phyloP scores from a whole-genome alignment of 1,140 invertebrate genomes.

The Lethocerus indicus region DNA sequence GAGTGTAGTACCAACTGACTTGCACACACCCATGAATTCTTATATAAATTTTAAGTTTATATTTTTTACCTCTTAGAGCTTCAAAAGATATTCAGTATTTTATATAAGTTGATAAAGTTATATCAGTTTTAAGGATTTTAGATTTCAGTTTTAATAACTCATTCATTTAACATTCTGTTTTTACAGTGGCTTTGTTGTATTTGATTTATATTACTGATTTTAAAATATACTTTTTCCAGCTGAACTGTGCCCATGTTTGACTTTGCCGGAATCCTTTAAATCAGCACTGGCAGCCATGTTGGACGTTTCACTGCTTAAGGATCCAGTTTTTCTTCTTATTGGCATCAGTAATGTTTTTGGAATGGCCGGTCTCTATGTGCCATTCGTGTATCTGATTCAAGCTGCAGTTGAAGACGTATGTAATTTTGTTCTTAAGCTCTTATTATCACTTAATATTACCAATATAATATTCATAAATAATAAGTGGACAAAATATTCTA shows the following conservation, averaged over 20 bases:
- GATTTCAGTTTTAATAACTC: too few relatives aligned
- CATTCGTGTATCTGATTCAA: slow-evolving; percentile 85
- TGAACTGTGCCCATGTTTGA: slow-evolving; percentile 55
- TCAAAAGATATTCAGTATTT: too few relatives aligned
- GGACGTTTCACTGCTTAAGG: slow-evolving; percentile 74
- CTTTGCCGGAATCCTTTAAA: slow-evolving; percentile 62
- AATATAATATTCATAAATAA: too few relatives aligned
- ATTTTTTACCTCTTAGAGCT: too few relatives aligned
- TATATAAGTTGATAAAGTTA: too few relatives aligned
- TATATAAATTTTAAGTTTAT: too few relatives aligned
- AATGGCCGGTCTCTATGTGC: slow-evolving; percentile 86
- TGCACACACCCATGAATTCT: too few relatives aligned
- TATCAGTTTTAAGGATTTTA: too few relatives aligned
- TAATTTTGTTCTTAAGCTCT: slow-evolving; percentile 13
- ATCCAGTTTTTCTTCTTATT: slow-evolving; percentile 84
- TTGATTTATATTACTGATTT: background rate
- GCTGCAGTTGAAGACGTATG: slow-evolving; percentile 50
- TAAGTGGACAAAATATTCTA: too few relatives aligned
- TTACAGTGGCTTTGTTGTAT: background rate
- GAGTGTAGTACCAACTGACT: too few relatives aligned
- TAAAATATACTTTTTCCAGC: slow-evolving; percentile 20
- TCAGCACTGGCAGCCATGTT: slow-evolving; percentile 78
- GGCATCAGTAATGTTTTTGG: slow-evolving; percentile 90
- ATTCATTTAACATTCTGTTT: background rate
- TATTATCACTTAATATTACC: background rate